Evolutionary conservation across 53 echinoderm and acorn worm genomes (phyloP).

Genomic region (Luidia sarsii): DNA sequence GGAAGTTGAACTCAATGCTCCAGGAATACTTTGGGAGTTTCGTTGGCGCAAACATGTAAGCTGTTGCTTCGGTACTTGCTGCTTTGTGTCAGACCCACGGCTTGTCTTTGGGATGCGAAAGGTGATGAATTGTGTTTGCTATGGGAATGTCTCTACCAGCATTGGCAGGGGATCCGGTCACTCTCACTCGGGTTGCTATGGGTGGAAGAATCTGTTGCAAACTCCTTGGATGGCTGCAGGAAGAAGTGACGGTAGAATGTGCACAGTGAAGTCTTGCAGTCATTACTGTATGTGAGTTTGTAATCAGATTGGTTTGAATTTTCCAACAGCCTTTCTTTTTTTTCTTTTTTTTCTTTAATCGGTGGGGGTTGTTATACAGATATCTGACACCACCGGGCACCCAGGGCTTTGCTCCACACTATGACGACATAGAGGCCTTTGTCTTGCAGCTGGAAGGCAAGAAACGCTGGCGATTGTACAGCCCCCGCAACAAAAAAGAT

Average conservation of each 20-base stretch:
- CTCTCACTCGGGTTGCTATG: no score
- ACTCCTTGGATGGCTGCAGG: no score
- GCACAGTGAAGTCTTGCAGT: no score
- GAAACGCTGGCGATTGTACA: constrained; percentile 94
- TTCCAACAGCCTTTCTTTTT: not conserved
- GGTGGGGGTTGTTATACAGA: no score
- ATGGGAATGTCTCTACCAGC: no score
- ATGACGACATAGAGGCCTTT: constrained; percentile 99
- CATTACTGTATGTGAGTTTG: no score
- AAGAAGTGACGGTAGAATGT: no score
- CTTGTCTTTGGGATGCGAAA: no score
- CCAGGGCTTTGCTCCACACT: constrained; percentile 99
- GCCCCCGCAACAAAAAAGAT: constrained; percentile 75
- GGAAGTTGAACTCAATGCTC: constrained; percentile 84
- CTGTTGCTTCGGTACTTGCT: not conserved
- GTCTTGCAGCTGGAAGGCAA: constrained; percentile 93
- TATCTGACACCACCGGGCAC: constrained; percentile 91
- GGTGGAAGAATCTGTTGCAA: no score
- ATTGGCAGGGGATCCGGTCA: no score
- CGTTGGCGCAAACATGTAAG: constrained; percentile 97
- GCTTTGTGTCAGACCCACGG: no score
- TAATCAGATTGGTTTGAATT: not conserved
- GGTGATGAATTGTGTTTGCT: no score
- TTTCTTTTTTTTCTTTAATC: constrained; percentile 2
- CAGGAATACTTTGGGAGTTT: constrained; percentile 92